Conservation (phyloP, 2,113 vertebrate species). For the Alethe diademata region DNA sequence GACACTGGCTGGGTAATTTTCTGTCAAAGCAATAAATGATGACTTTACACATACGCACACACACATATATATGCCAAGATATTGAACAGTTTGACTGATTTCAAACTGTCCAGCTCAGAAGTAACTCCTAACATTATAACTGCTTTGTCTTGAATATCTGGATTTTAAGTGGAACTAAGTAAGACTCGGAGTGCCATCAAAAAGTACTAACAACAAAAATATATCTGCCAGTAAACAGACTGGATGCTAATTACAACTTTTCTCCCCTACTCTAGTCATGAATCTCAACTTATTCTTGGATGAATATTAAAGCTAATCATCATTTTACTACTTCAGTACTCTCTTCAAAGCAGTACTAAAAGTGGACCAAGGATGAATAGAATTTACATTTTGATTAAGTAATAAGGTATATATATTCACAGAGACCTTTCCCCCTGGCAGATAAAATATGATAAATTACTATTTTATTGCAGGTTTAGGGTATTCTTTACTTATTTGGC, state of each 20-base stretch:
- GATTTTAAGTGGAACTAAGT: not conserved
- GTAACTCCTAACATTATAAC: not conserved
- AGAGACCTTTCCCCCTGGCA: not conserved
- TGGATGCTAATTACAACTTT: constrained; percentile 10
- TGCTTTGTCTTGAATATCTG: not conserved
- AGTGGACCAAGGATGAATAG: not conserved
- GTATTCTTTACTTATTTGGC: not conserved
- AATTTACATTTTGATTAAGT: not conserved
- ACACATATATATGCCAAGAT: not conserved
- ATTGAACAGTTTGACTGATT: not conserved
- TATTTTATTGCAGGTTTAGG: not conserved
- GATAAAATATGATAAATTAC: not conserved
- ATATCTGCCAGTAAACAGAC: not conserved
- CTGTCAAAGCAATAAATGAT: not conserved
- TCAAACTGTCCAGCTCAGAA: not conserved
- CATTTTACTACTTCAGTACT: not conserved
- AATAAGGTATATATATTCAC: not conserved
- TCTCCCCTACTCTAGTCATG: not conserved
- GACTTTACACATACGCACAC: not conserved
- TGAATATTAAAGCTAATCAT: constrained; percentile 18
- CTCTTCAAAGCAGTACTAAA: not conserved
- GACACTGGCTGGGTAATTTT: not conserved
- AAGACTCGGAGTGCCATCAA: not conserved
- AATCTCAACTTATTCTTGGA: constrained; percentile 15
- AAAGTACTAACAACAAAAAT: not conserved